Evolutionary conservation across 30 jellyfish, hydroid and myxozoan genomes (phyloP).

Genomic region (Sanderia malayensis): DNA sequence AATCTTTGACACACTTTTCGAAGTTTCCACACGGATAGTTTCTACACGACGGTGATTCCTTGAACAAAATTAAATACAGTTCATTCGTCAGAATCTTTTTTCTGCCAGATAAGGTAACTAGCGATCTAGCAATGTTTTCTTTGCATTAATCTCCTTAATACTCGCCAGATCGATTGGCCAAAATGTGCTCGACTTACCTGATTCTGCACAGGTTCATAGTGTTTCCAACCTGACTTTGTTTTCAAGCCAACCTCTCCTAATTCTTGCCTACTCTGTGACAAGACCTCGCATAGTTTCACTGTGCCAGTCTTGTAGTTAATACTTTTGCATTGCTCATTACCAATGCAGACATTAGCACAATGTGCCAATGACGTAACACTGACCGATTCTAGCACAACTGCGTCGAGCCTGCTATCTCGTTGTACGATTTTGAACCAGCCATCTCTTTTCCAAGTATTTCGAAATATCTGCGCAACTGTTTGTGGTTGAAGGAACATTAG

Average conservation of each 20-base stretch:
- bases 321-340: neutral
- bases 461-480: constrained; percentile 6
- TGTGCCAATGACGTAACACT: neutral
- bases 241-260: neutral
- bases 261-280: neutral
- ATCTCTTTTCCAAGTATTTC: neutral
- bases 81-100: too few species aligned
- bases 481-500: too few species aligned
- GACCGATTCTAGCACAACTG: neutral
- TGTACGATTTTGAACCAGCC: neutral
- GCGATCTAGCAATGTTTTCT: neutral
- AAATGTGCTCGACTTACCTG: constrained; percentile 13
- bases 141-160: too few species aligned
- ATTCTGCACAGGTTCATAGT: neutral
- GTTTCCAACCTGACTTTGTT: neutral
- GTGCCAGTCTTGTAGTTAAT: neutral
- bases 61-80: too few species aligned
- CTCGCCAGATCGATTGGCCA: too few species aligned
- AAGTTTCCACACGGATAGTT: neutral
- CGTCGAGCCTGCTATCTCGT: neutral
- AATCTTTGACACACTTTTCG: constrained; percentile 6
- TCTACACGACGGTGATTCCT: neutral
- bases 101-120: neutral
- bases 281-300: neutral
- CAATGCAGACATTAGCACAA: neutral